These are phyloP conservation scores for Creontiades dilutus DNA, from an alignment of 2,888 invertebrate species.

Conservation along the genomic window DNA sequence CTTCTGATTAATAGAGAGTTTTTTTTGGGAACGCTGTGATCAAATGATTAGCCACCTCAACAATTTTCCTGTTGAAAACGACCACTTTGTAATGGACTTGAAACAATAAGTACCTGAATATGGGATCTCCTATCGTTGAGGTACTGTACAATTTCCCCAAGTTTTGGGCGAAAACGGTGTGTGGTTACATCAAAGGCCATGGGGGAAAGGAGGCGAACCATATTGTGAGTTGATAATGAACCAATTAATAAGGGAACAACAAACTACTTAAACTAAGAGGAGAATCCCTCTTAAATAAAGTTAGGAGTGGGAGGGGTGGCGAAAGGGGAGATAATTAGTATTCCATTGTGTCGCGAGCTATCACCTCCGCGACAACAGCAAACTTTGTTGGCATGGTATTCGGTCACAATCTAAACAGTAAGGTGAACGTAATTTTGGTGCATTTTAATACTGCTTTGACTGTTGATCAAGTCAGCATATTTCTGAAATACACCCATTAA, in stretches of 20 bases:
- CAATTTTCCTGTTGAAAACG: too few species aligned
- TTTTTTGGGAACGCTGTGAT: too few species aligned
- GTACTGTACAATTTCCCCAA: neutral
- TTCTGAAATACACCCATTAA: too few species aligned
- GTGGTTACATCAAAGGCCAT: slow-evolving; percentile 25
- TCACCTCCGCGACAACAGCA: slow-evolving; percentile 57
- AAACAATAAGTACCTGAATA: too few species aligned
- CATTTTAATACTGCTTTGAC: too few species aligned
- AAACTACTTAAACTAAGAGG: slow-evolving; percentile 64
- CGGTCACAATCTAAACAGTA: neutral
- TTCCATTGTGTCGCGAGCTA: slow-evolving; percentile 69
- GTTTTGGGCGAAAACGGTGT: neutral
- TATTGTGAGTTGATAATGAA: slow-evolving; percentile 69
- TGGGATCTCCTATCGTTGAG: too few species aligned
- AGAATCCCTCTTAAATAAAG: slow-evolving; percentile 69
- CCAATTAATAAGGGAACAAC: slow-evolving; percentile 68
- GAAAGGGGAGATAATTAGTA: slow-evolving; percentile 66
- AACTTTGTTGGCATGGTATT: slow-evolving; percentile 37
- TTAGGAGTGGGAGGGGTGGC: slow-evolving; percentile 15
- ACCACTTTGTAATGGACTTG: too few species aligned
- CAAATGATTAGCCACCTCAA: too few species aligned
- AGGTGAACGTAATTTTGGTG: too few species aligned
- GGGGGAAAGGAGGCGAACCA: neutral
- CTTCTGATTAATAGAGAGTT: too few species aligned
- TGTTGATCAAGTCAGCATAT: too few species aligned